phyloP scores from a whole-genome alignment of 2,113 vertebrate species.

The Oryctolagus cuniculus region mOryCun1.1 NC_091435.1:10319501-10320000 shows the following conservation, averaged over 20 bases:
- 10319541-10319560: conserved; percentile 20
- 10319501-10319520: not conserved
- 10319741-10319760: not conserved
- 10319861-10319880: not conserved
- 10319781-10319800: not conserved
- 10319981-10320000: no score
- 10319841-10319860: no score
- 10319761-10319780: not conserved
- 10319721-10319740: not conserved
- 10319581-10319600: not conserved
- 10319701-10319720: not conserved
- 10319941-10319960: not conserved
- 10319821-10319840: no score
- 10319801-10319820: no score
- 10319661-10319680: not conserved
- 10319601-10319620: not conserved
- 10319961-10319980: not conserved
- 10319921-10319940: not conserved
- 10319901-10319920: not conserved
- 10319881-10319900: not conserved
- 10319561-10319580: conserved; percentile 12
- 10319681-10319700: not conserved
- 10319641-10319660: not conserved
- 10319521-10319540: conserved; percentile 27
- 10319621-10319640: not conserved